These are phyloP conservation scores for Halcyon leucocephala DNA, from an alignment of 2,797 vertebrate species.

Conservation along the genomic window DNA sequence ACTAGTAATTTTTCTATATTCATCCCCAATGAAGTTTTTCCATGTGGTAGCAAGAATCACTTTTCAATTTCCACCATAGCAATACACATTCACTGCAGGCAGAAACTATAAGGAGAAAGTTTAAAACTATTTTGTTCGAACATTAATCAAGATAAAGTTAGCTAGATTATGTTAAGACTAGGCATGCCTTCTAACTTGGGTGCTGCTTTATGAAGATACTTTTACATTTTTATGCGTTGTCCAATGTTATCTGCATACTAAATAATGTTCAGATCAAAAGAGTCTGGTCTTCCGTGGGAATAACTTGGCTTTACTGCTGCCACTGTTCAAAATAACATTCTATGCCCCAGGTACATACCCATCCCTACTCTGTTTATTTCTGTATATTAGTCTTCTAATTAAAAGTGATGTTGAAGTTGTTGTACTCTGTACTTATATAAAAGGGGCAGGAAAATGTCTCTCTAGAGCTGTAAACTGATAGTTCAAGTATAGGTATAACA, in stretches of 20 bases:
- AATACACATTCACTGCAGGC: not conserved
- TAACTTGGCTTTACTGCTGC: not conserved
- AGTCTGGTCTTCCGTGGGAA: not conserved
- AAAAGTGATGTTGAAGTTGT: not conserved
- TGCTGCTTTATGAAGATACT: not conserved
- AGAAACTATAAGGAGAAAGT: not conserved
- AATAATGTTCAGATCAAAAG: not conserved
- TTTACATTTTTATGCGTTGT: not conserved
- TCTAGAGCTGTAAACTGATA: not conserved
- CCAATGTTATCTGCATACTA: not conserved
- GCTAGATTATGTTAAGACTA: not conserved
- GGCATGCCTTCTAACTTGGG: not conserved
- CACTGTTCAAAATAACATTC: not conserved
- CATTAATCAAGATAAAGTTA: not conserved
- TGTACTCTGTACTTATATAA: not conserved
- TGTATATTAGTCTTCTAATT: not conserved
- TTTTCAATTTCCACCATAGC: not conserved
- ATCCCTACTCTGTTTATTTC: not conserved
- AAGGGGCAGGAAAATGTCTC: not conserved
- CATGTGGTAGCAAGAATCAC: not conserved
- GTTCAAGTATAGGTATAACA: not conserved
- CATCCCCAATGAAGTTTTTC: not conserved
- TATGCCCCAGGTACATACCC: not conserved
- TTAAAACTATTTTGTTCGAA: not conserved
- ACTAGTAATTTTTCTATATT: not conserved